These are phyloP conservation scores for Bedellia somnulentella DNA, from an alignment of 2,888 invertebrate genomes.

Conservation along the genomic window DNA sequence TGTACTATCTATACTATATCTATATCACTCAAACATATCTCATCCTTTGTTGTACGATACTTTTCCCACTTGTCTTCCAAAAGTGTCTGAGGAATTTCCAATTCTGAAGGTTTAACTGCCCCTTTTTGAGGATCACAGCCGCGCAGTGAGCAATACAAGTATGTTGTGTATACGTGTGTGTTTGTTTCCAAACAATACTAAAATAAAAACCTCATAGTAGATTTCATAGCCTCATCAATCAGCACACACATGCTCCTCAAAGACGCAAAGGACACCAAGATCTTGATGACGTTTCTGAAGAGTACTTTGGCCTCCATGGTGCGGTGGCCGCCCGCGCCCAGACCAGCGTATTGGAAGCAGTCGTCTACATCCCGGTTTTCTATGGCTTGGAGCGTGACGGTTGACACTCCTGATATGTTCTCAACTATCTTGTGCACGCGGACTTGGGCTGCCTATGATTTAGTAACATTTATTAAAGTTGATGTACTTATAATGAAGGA, in stretches of 20 bases:
- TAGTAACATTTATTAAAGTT: too few species aligned
- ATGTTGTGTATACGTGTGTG: too few species aligned
- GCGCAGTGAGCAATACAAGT: too few species aligned
- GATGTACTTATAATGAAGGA: too few species aligned
- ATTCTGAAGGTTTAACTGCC: too few species aligned
- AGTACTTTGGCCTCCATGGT: conserved; percentile 41
- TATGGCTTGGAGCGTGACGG: conserved; percentile 30
- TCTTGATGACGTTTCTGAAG: conserved; percentile 33
- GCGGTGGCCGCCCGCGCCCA: conserved; percentile 43
- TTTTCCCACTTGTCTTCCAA: too few species aligned
- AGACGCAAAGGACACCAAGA: conserved; percentile 53
- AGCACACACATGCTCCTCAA: conserved; percentile 39
- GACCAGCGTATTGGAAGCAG: conserved; percentile 32
- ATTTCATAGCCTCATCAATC: conserved; percentile 33
- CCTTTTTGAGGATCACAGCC: too few species aligned
- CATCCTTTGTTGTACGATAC: too few species aligned
- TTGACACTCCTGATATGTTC: conserved; percentile 45
- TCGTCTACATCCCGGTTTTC: conserved; percentile 34
- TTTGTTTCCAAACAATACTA: too few species aligned
- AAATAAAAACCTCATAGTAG: conserved; percentile 31
- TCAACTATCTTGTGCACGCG: conserved; percentile 35
- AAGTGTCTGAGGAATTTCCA: too few species aligned
- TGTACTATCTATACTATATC: too few species aligned
- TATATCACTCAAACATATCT: too few species aligned
- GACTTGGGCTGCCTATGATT: conserved; percentile 37